Base-by-base conservation (phyloP, 2,113 vertebrate genomes). In the Mionectes macconnelli region DNA sequence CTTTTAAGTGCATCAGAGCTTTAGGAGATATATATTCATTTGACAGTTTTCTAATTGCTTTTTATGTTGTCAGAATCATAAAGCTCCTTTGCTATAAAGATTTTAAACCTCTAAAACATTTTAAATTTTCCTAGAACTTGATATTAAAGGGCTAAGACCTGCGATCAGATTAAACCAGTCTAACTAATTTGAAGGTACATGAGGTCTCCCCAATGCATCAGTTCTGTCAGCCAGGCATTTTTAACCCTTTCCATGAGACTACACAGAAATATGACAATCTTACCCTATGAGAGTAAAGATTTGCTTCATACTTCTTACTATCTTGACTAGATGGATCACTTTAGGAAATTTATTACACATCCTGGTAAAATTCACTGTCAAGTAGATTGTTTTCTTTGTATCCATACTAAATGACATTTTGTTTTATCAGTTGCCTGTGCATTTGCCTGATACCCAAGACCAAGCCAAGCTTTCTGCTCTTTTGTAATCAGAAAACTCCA, bases 41-140 rank as follows among this genome's bases (percentile, higher is more conserved):
- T 96, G 96, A 96, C 96, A 97, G 89, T 90, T 95, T 84, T 77
- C 89, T 97, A 96, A 97, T 96, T 96, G 79, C 82, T 95, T 96
- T 97, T 94, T 93, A 91, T 90, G 73, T 95, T 96, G 92, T 96
- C 94, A 40, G 56, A 57, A 57, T 62, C 17, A 40, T 28, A 40
- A 62, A 62, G 17, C 27, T 62, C 17, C 27, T 62, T 28, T 39
- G 17, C 25, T 37, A 62, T 62, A 40, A 40, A 40, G 37, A 62
- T 40, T 25, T 40, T 39, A 96, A 97, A 94, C 42, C 56, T 94
- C 62, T 90, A 70, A 92, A 97, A 85, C 14, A 82, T 76, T 87
- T 94, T 82, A 28, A 69, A 89, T 96, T 96, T 89, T 85, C 74
- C 68, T 53, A 73, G 42, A 90, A 72, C 11, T 57, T 69, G 37